These are phyloP conservation scores for Trichonephila clavata DNA, from an alignment of 1,140 invertebrate species.

Conservation along the genomic window DNA sequence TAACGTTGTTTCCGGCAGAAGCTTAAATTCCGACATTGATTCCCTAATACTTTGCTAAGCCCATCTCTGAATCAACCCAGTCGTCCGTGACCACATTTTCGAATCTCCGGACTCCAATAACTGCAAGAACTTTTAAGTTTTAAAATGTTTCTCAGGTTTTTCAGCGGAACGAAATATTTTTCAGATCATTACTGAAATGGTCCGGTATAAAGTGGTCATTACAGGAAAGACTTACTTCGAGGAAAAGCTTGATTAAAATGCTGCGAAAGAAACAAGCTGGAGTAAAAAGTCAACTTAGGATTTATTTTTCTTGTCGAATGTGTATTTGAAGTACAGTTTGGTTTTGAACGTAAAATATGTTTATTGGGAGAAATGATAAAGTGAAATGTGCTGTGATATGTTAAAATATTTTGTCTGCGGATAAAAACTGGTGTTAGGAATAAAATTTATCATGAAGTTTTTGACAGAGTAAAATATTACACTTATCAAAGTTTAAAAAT, in stretches of 20 bases:
- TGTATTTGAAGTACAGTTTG: neutral
- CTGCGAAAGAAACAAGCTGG: neutral
- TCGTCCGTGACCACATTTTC: neutral
- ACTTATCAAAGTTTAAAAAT: no score
- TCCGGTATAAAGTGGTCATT: neutral
- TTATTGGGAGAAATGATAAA: no score
- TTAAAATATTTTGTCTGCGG: no score
- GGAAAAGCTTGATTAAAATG: neutral
- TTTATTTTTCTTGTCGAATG: neutral
- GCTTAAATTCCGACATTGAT: neutral
- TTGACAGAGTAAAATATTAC: no score
- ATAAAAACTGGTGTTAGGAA: no score
- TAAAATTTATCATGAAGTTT: no score
- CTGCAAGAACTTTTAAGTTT: slow-evolving; percentile 4
- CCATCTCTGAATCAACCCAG: neutral
- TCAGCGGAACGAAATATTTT: neutral
- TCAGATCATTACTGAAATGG: neutral
- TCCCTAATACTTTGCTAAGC: neutral
- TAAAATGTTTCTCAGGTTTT: neutral
- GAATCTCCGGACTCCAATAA: neutral
- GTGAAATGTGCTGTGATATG: no score
- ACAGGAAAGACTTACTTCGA: neutral
- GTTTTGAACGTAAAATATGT: no score
- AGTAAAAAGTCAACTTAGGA: neutral
- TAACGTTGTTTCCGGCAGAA: neutral